Base-by-base conservation (phyloP, 2,888 invertebrate species). In the Lottia gigantea region DNA sequence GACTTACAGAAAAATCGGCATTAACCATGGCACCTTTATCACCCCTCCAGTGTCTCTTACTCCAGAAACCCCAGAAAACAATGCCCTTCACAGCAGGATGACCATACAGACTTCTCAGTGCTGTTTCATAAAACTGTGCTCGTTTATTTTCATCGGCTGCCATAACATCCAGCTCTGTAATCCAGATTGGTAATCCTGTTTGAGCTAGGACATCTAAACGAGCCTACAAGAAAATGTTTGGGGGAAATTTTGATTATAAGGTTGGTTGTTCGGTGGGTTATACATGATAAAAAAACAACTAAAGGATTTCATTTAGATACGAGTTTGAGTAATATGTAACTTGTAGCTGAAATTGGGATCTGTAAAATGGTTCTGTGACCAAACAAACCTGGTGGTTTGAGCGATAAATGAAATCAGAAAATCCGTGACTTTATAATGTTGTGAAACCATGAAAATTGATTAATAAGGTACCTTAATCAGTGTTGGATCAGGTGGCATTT, bases 121-220 rank as follows among this genome's bases (percentile, higher is more conserved):
- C 70, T 12, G 67, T 70, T 61, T 78, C 78, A 47, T 72, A 64
- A 68, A 67, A 72, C 19, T 76, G 71, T 0, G 76, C 76, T 40
- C 76, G 49, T 11, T 62, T 55, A 70, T 77, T 73, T 66, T 78
- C 78, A 66, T 79, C 75, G 7, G 68, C 46, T 14, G 70, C 68
- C 26, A 25, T 65, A 12, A 78, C 55, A 7, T 75, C 72, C 26
- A 79, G 63, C 55, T 79, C 79, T 12, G 79, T 78, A n/a, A 77
- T 70, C 78, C 77, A 79, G n/a, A 79, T 65, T 26, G 79, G 79
- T 7, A 78, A 62, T 0, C 76, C 76, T 1, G 78, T 73, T 26
- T 73, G 40, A 0, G 79, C 76, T 45, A 79, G 68, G 7, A 65
- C 71, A 64, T 79, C 78, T 31, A 79, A 68, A 16, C 75, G 73